Base-by-base conservation (phyloP, 1,140 invertebrate species). In the Drosophila sechellia region DNA sequence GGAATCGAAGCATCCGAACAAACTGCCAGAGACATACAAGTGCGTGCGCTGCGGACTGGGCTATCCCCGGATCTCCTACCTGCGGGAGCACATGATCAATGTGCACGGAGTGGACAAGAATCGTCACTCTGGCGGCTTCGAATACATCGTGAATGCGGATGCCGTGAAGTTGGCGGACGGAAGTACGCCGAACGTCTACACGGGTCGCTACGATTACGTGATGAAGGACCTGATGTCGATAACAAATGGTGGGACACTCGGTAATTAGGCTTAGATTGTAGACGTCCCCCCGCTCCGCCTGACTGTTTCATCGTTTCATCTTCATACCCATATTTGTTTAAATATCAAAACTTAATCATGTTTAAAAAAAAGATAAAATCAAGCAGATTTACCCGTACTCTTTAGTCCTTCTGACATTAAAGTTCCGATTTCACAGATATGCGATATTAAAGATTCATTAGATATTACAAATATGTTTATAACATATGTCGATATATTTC, bases 1-100 rank as follows among this genome's bases (percentile, higher is more conserved):
- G 92, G 92, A 92, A 50, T 92, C 91, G 5, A 92, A 92, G 75
- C 92, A 92, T 81, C 92, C 92, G 0, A 91, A 92, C 48, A 92
- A 92, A 56, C 58, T 92, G 43, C 92, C 92, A 6, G 83, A 90
- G 37, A 92, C 90, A 0, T 92, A 92, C 65, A 91, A 92, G 42
- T 92, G 92, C 55, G 87, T 91, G 20, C 76, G 83, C 4, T 92
- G 92, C 45, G 77, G 86, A 2, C 72, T 80, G 34, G 91, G 91
- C 15, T 92, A 89, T 79, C 91, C 91, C 13, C 59, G 91, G 0
- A 81, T 92, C 55, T 89, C 90, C 1, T 90, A 92, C 49, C 69
- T 92, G 25, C 79, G 92, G 5, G 91, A 92, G 55, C 92, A 92
- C 43, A 92, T 92, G 90, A 79, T 91, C 20, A 90, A 78, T 54